Base-by-base conservation (phyloP, 1,140 invertebrate species). In the Anthonomus grandis region DNA sequence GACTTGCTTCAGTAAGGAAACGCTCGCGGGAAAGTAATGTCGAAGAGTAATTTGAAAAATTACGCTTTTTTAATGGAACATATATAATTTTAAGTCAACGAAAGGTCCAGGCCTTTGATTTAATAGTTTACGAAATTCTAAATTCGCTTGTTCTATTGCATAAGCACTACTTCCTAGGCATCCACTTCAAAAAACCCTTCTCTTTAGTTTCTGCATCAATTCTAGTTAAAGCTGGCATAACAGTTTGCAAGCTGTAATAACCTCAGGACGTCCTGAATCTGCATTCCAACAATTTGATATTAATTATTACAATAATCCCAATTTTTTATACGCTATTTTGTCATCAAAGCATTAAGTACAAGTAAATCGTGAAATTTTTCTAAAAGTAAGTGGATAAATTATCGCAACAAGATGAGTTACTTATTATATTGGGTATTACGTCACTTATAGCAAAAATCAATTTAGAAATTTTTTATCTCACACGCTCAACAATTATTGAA, bases 231-330 rank as follows among this genome's bases (percentile, higher is more conserved):
- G 74, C 22, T 3, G 78, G 71, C 22, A 73, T 59, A 23, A 71
- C 41, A 52, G 68, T 60, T 65, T 76, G 71, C 17, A 75, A 64
- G 34, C 64, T 64, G 4, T 70, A 15, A 79, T 55, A 52, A 72
- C 67, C 23, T 72, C 62, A 17, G 84, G 76, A 58, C 84, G 75
- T 34, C 74, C 69, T 8, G 77, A 70, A 27, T 86, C 68, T 27
- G 79, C 64, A n/a, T 64, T 64, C 41, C 74, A 74, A 36, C 83
- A 74, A 56, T 76, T 74, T n/a, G 76, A 84, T 78, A 72, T 87
- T 84, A 36, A 86, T 67, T 2, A 87, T 51, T 21, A 85, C 60
- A 41, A 70, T 77, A 37, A 74, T 78, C n/a, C 86, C 86, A 88
- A 37, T 81, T 75, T 64, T 81, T 76, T n/a, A 86, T 50, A 51